Base-by-base conservation (phyloP, 1,140 invertebrate genomes). In the Lithobius niger region DNA sequence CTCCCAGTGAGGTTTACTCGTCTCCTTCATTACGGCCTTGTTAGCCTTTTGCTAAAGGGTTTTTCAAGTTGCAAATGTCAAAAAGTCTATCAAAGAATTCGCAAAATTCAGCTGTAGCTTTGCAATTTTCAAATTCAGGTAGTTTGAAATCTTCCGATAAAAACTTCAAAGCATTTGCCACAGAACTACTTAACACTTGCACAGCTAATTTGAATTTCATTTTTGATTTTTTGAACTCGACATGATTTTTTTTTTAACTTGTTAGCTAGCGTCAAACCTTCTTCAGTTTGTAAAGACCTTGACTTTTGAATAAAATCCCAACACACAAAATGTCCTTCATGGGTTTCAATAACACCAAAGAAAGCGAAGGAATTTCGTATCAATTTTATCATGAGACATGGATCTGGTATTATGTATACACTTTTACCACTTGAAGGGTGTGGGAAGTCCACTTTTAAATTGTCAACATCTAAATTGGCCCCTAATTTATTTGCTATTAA, bases 381-480 rank as follows among this genome's bases (percentile, higher is more conserved):
- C 49, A 67, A 59, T 64, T 72, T 71, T 10, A 71, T 45, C 62
- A 70, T 66, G 54, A 70, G 68, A 44, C 67, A 71, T 19, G 66
- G 50, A 55, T 71, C 68, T 26, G 66, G 52, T 50, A 70, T 61
- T 24, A 66, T 28, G 50, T 59, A 55, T 15, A 72, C 59, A 43
- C 60, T 60, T 26, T 63, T 40, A 24, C 55, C 28, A 42, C 50
- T 59, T 13, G 4, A 28, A n/a, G 66, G 65, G 53, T 70, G 66
- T 26, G 16, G 15, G 63, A 71, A 69, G 42, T 52, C 64, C 18
- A 62, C 62, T 57, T 62, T 54, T 16, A 57, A 47, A 59, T 63
- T 59, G 25, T 54, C 22, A 4, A 57, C n/a, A 36, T 58, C 50
- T 26, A 60, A 60, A 18, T 55, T 57, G 51, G 43, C 65, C 54